Evolutionary conservation across 2,797 vertebrate species (phyloP).

Genomic region (Sebastes kiyomatsui): DNA sequence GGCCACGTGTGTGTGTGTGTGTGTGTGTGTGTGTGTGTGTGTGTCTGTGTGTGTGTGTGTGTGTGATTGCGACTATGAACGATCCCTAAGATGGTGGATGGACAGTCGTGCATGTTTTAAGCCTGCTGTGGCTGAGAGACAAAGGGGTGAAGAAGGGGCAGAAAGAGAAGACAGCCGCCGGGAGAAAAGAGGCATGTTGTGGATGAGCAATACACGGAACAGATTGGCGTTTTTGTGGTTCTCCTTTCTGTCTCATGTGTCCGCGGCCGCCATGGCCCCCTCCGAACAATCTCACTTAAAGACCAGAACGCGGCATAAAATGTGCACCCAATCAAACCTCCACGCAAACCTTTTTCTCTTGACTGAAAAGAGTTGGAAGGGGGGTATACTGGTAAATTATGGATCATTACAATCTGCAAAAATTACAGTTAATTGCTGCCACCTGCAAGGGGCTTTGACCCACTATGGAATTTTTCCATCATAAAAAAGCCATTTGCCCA

Average conservation of each 20-base stretch:
- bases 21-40: conserved; percentile 16
- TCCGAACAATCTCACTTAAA: conserved; percentile 76
- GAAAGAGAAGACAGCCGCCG: conserved; percentile 42
- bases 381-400: conserved; percentile 85
- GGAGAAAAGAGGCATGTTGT: conserved; percentile 31
- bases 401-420: conserved; percentile 90
- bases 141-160: conserved; percentile 59
- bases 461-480: conserved; percentile 85
- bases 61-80: conserved; percentile 35
- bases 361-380: conserved; percentile 79
- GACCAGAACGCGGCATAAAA: conserved; percentile 75
- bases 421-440: conserved; percentile 92
- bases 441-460: conserved; percentile 89
- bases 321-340: conserved; percentile 82
- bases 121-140: conserved; percentile 60
- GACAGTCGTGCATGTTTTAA: conserved; percentile 72
- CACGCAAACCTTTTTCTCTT: conserved; percentile 76
- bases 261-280: conserved; percentile 51
- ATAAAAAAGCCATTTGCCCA: conserved; percentile 83
- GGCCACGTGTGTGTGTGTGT: neutral
- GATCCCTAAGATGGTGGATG: conserved; percentile 72
- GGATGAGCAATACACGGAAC: conserved; percentile 42
- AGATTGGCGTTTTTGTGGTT: conserved; percentile 56
- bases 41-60: neutral
- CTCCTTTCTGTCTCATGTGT: conserved; percentile 56